Percentiles rank a stretch among this genome's conserved stretches.
These are phyloP conservation scores for Macropodus opercularis DNA, from an alignment of 2,797 vertebrate genomes.

Conservation along the genomic window DNA sequence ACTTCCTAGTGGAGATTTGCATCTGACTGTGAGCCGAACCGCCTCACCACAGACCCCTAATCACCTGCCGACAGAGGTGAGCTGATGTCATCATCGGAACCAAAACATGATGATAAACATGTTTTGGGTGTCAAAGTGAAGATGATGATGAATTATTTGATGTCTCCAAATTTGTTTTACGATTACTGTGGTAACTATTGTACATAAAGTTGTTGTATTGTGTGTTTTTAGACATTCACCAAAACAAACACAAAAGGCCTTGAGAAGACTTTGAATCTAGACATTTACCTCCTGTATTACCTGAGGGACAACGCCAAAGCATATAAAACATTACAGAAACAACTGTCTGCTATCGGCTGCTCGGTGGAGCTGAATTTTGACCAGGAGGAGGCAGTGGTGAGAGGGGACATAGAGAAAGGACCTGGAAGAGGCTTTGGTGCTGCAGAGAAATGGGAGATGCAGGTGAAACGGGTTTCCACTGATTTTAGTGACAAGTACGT, in stretches of 20 bases:
- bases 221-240: slow-evolving; percentile 16
- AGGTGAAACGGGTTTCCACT: slow-evolving; percentile 44
- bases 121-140: too few relatives aligned
- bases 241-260: slow-evolving; percentile 36
- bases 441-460: slow-evolving; percentile 49
- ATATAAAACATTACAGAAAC: slow-evolving; percentile 31
- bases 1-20: slow-evolving; percentile 26
- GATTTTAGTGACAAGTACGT: slow-evolving; percentile 25
- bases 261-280: slow-evolving; percentile 35
- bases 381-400: slow-evolving; percentile 52
- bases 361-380: slow-evolving; percentile 21
- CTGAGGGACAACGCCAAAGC: slow-evolving; percentile 56
- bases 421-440: slow-evolving; percentile 11
- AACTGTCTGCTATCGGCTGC: slow-evolving; percentile 42
- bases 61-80: slow-evolving; percentile 19
- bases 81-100: rapidly evolving
- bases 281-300: slow-evolving; percentile 59
- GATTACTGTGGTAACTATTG: too few relatives aligned
- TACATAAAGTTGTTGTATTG: too few relatives aligned
- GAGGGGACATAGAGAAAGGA: slow-evolving; percentile 27
- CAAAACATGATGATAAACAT: too few relatives aligned
- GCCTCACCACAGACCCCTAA: slow-evolving; percentile 7
- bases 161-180: too few relatives aligned
- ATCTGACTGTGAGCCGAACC: slow-evolving; percentile 37
- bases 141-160: too few relatives aligned